phyloP scores from a whole-genome alignment of 2,113 vertebrate genomes.

The Chaetodon trifascialis region DNA sequence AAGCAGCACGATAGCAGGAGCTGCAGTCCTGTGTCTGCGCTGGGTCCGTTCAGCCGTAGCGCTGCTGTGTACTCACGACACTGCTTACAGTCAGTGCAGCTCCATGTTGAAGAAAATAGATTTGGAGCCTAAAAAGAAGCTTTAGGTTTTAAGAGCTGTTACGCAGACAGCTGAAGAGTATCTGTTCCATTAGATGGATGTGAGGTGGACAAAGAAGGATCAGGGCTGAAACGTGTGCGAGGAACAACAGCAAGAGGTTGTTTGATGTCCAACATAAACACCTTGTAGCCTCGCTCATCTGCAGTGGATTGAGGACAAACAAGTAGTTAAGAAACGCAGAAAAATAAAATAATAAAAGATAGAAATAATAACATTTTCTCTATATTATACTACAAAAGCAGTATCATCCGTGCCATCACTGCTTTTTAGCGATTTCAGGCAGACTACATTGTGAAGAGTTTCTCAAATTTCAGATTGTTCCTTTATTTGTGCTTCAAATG shows the following conservation, averaged over 20 bases:
- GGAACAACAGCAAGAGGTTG: neutral
- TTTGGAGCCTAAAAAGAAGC: neutral
- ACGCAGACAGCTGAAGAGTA: no score
- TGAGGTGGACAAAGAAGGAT: neutral
- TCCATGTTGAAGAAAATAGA: neutral
- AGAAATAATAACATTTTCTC: no score
- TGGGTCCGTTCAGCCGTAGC: neutral
- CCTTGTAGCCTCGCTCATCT: neutral
- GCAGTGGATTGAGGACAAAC: neutral
- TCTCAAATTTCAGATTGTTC: neutral
- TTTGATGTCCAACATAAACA: neutral
- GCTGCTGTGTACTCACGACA: neutral
- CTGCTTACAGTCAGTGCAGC: neutral
- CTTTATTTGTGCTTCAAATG: neutral
- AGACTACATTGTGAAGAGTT: neutral
- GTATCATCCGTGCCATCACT: no score
- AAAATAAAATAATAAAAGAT: no score
- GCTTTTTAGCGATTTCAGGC: no score
- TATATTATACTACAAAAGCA: neutral
- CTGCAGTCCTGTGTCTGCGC: neutral
- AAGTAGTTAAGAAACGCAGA: neutral
- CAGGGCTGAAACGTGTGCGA: neutral
- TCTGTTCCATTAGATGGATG: neutral
- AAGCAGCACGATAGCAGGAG: conserved; percentile 25
- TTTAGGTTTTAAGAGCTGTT: neutral